phyloP scores from a whole-genome alignment of 2,888 invertebrate species.

The Spilarctia lutea region DNA sequence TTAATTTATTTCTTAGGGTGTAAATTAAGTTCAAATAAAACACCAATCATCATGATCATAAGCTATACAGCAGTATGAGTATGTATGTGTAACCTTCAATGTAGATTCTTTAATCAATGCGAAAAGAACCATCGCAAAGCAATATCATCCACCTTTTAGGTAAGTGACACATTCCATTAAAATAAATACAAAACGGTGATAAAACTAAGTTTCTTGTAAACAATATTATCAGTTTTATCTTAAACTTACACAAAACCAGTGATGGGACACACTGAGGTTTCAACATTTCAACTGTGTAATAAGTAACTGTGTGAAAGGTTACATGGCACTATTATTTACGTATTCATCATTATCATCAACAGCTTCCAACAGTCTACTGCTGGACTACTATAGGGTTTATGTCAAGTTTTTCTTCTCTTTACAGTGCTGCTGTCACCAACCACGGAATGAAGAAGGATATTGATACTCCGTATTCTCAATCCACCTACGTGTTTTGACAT shows the following conservation, averaged over 20 bases:
- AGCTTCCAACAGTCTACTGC: not conserved
- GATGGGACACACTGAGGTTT: slow-evolving; percentile 4
- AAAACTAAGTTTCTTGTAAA: slow-evolving; percentile 61
- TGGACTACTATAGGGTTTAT: too few relatives aligned
- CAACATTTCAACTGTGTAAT: not conserved
- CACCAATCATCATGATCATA: not conserved
- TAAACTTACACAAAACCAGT: slow-evolving; percentile 60
- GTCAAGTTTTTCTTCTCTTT: too few relatives aligned
- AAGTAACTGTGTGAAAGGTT: not conserved
- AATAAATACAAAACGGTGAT: slow-evolving; percentile 34
- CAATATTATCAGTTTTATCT: slow-evolving; percentile 70
- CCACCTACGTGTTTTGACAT: too few relatives aligned
- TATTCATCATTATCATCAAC: not conserved
- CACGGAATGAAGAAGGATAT: too few relatives aligned
- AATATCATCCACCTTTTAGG: slow-evolving; percentile 15
- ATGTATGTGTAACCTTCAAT: not conserved
- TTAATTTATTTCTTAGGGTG: too few relatives aligned
- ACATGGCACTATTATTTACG: too few relatives aligned
- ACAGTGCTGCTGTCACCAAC: too few relatives aligned
- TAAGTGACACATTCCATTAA: slow-evolving; percentile 23
- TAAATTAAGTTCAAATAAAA: not conserved
- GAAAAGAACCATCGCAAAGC: slow-evolving; percentile 20
- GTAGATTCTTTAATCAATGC: slow-evolving; percentile 13
- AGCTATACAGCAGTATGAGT: not conserved
- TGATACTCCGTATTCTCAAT: too few relatives aligned